Evolutionary conservation across 2,888 invertebrate species (phyloP), one percentile per base, ranked within the genome.

Genomic region (Apodemia mormo): DNA sequence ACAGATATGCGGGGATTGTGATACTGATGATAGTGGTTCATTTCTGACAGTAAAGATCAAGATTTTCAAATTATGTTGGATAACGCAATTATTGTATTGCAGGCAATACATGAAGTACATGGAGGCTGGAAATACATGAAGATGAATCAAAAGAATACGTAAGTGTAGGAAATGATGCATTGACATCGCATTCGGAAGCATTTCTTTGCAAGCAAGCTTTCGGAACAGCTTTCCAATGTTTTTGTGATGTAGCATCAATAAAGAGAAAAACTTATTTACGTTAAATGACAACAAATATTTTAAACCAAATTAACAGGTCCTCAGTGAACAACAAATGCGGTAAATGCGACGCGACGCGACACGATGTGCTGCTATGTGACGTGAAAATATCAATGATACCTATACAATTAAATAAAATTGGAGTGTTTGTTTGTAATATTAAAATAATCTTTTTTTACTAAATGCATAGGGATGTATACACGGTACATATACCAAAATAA

Each of bases 111-210:
- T 22, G 22, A 22, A 22, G 22, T 22, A 22, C 22, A 68, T 72
- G 61, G 56, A 70, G 52, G 33, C 61, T 56, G 61, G 61, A 72
- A 70, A 73, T 70, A 67, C 68, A 65, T 66, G 70, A 72, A 73
- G 72, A 75, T 67, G 72, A 72, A 33, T 33, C 14, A 61, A 9
- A 72, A 72, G 70, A 75, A 14, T 22, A 22, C 22, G 72, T 71
- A 71, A 72, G 71, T 68, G 67, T 71, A 70, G 74, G 71, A 54
- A 54, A 22, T 54, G 52, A n/a, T 67, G 52, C 52, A 69, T 72
- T 69, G 65, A 74, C 75, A 72, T 77, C 73, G 72, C 73, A 74
- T 69, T 69, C 14, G 40, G 73, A 76, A 75, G 74, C 76, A 70
- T n/a, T 75, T 70, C 22, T 22, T 22, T 22, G 22, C 22, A 22